Percentiles rank a stretch among this genome's conserved stretches.
phyloP scores from a whole-genome alignment of 1,140 invertebrate species.

The Drosophila rhopaloa region DNA sequence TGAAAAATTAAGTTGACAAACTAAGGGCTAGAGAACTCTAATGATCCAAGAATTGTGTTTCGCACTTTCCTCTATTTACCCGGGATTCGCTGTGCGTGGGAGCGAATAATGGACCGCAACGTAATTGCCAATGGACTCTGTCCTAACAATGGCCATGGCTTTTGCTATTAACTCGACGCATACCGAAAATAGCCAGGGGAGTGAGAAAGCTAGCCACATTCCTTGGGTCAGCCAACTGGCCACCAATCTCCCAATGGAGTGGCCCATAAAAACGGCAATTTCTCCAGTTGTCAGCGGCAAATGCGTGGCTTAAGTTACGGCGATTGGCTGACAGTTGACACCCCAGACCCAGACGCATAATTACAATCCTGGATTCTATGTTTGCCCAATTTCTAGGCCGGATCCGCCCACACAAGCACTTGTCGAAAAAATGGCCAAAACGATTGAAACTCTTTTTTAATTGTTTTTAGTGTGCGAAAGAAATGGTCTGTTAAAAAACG shows the following conservation, averaged over 20 bases:
- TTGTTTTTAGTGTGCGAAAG: too few relatives aligned
- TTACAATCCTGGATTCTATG: constrained; percentile 44
- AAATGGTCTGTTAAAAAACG: too few relatives aligned
- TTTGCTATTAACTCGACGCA: constrained; percentile 73
- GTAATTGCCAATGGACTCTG: constrained; percentile 59
- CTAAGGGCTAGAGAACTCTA: constrained; percentile 2
- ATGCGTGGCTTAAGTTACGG: constrained; percentile 77
- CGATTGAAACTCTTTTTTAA: background rate
- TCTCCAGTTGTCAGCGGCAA: constrained; percentile 82
- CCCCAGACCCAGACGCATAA: constrained; percentile 67
- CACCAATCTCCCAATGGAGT: constrained; percentile 42
- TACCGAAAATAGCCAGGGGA: constrained; percentile 49
- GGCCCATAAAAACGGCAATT: constrained; percentile 77
- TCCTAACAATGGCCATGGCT: constrained; percentile 54
- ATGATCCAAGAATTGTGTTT: constrained; percentile 25
- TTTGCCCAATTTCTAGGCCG: constrained; percentile 2
- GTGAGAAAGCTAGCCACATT: constrained; percentile 42
- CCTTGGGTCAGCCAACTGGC: constrained; percentile 42
- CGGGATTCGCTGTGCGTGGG: constrained; percentile 16
- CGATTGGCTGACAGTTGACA: constrained; percentile 81
- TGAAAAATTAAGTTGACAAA: constrained; percentile 10
- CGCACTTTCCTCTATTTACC: constrained; percentile 5
- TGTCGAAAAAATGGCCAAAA: background rate
- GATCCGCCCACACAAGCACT: constrained; percentile 15
- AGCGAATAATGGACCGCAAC: constrained; percentile 59